Evolutionary conservation across 2,797 vertebrate genomes (phyloP).

Genomic region (Periparus ater): DNA sequence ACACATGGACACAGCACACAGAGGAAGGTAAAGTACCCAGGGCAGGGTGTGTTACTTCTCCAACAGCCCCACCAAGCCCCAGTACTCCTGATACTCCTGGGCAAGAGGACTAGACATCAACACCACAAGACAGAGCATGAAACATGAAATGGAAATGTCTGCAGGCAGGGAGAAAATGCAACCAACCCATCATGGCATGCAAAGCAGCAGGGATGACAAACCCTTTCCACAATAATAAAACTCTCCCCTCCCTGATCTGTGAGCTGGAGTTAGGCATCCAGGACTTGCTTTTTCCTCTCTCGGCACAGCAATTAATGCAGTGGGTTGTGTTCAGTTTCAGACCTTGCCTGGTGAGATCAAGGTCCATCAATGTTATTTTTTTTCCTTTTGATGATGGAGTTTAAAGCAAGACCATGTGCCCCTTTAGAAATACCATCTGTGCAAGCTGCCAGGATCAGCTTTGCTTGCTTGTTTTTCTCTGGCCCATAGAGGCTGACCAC

Average conservation of each 20-base stretch:
- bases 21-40: neutral
- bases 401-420: neutral
- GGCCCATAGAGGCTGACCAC: neutral
- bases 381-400: neutral
- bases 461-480: neutral
- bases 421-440: neutral
- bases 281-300: neutral
- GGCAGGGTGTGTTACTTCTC: neutral
- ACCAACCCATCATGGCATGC: neutral
- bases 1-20: neutral
- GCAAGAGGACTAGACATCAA: neutral
- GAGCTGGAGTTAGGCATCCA: neutral
- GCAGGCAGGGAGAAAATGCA: neutral
- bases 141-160: neutral
- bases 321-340: neutral
- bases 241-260: neutral
- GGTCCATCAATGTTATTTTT: neutral
- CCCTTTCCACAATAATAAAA: neutral
- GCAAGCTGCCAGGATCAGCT: neutral
- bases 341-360: neutral
- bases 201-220: neutral
- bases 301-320: neutral
- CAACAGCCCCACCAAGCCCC: neutral
- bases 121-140: fast-evolving
- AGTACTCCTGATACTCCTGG: neutral